Percentiles rank a stretch among this genome's conserved stretches.
Conservation (phyloP, 2,113 vertebrate species). For the Morone chrysops region DNA sequence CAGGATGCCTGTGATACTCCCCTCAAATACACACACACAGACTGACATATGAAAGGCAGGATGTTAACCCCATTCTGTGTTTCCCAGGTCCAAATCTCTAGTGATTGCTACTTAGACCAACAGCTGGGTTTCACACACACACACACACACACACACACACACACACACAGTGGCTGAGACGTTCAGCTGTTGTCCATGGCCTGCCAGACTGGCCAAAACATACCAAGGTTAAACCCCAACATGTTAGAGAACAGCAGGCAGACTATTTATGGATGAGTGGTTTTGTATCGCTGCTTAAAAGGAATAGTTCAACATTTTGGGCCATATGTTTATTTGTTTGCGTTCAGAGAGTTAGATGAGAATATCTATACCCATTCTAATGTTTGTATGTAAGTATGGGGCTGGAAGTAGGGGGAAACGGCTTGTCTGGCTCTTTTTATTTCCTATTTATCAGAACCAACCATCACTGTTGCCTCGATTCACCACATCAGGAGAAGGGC, state of each 20-base stretch:
- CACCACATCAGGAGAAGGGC: constrained; percentile 94
- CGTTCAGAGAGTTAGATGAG: constrained; percentile 3
- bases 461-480: constrained; percentile 93
- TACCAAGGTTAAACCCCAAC: constrained; percentile 55
- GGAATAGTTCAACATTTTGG: constrained; percentile 10
- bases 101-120: constrained; percentile 48
- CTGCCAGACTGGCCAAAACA: constrained; percentile 30
- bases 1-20: constrained; percentile 57
- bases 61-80: constrained; percentile 59
- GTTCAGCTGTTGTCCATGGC: constrained; percentile 70
- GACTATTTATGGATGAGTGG: constrained; percentile 49
- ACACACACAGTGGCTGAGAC: constrained; percentile 13
- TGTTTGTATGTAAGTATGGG: not conserved
- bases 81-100: constrained; percentile 52
- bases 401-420: not conserved
- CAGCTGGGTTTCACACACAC: constrained; percentile 42
- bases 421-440: not conserved
- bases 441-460: constrained; percentile 75
- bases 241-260: constrained; percentile 35
- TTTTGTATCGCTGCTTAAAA: constrained; percentile 37
- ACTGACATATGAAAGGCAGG: constrained; percentile 43
- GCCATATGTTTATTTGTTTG: not conserved
- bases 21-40: constrained; percentile 13
- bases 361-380: not conserved
- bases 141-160: constrained; percentile 39